Evolutionary conservation across 2,113 vertebrate genomes (phyloP).

Genomic region (Seriola dumerili): DNA sequence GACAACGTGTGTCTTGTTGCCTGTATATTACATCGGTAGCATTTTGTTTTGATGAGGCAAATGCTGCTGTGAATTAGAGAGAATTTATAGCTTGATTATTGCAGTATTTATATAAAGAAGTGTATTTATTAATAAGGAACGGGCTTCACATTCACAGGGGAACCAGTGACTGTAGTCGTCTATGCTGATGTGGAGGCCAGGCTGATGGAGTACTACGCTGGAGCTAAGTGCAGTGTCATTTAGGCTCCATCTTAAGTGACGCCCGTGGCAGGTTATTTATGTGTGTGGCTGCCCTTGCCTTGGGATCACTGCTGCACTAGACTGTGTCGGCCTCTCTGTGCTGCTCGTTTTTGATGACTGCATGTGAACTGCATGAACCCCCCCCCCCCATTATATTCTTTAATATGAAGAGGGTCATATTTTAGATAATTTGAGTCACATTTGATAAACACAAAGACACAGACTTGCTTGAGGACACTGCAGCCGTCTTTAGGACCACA

Average conservation of each 20-base stretch:
- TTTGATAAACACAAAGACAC: background rate
- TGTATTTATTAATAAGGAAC: conserved; percentile 28
- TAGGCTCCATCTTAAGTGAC: conserved; percentile 71
- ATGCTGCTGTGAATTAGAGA: conserved; percentile 14
- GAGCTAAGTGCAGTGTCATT: conserved; percentile 65
- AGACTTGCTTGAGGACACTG: conserved; percentile 20
- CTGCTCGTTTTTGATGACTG: conserved; percentile 43
- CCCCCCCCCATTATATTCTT: no score
- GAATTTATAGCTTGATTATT: conserved; percentile 21
- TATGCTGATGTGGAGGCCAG: conserved; percentile 5
- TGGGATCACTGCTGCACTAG: conserved; percentile 61
- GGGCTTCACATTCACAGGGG: conserved; percentile 7
- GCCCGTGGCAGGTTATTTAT: conserved; percentile 72
- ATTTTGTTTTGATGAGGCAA: conserved; percentile 24
- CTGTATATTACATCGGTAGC: conserved; percentile 14
- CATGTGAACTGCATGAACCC: background rate
- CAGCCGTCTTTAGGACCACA: background rate
- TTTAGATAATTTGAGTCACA: conserved; percentile 1
- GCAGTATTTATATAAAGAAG: conserved; percentile 23
- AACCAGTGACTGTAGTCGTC: conserved; percentile 19
- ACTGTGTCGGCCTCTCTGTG: conserved; percentile 27
- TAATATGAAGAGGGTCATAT: background rate
- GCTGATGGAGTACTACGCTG: conserved; percentile 39
- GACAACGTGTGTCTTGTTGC: conserved; percentile 45
- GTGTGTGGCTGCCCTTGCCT: conserved; percentile 72